Conservation (phyloP, 2,113 vertebrate genomes). For the rabbit (Oryctolagus cuniculus) region mOryCun1.1 NC_091433.1:30133001-30133500, state of each 20-base stretch:
- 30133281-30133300: slow-evolving; percentile 23
- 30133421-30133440: slow-evolving; percentile 68
- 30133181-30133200: neutral
- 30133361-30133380: neutral
- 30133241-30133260: neutral
- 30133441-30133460: slow-evolving; percentile 37
- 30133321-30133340: slow-evolving; percentile 41
- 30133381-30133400: slow-evolving; percentile 35
- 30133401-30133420: slow-evolving; percentile 56
- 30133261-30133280: slow-evolving; percentile 42
- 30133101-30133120: neutral
- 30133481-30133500: slow-evolving; percentile 45
- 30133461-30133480: slow-evolving; percentile 66
- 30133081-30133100: neutral
- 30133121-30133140: neutral
- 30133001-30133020: neutral
- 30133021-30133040: neutral
- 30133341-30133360: slow-evolving; percentile 46
- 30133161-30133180: neutral
- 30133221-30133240: neutral
- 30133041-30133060: neutral
- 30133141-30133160: neutral
- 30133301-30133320: slow-evolving; percentile 25
- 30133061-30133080: neutral
- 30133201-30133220: neutral